phyloP scores from a whole-genome alignment of 2,888 invertebrate species.

The Eilema depressum region DNA sequence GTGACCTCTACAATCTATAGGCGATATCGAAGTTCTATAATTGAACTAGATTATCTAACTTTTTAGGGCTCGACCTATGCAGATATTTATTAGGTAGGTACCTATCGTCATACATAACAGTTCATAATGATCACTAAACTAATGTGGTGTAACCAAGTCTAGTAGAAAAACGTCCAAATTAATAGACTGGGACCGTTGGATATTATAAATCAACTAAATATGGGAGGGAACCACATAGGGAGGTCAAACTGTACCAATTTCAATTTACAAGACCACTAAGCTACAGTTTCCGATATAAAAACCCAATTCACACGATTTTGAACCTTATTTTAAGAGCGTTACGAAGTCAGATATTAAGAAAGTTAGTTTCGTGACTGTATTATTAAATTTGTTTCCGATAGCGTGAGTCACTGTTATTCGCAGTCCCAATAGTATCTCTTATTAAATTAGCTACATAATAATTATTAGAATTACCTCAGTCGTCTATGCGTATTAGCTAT shows the following conservation, averaged over 20 bases:
- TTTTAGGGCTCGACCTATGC: too few relatives aligned
- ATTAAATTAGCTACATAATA: slow-evolving; percentile 38
- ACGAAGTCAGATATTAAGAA: slow-evolving; percentile 9
- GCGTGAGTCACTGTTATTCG: slow-evolving; percentile 65
- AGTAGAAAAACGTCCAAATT: background rate
- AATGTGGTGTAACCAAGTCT: background rate
- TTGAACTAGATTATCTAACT: too few relatives aligned
- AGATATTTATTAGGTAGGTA: too few relatives aligned
- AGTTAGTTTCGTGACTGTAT: slow-evolving; percentile 23
- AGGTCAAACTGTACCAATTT: slow-evolving; percentile 76
- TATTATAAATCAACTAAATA: slow-evolving; percentile 57
- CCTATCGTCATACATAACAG: too few relatives aligned
- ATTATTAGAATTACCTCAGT: slow-evolving; percentile 5
- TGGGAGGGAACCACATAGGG: slow-evolving; percentile 62
- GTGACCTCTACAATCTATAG: too few relatives aligned
- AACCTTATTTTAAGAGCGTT: slow-evolving; percentile 21
- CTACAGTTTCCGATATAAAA: slow-evolving; percentile 30
- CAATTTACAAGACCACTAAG: slow-evolving; percentile 62
- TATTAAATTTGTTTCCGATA: slow-evolving; percentile 34
- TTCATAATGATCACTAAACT: too few relatives aligned
- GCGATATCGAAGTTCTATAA: too few relatives aligned
- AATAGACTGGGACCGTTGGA: slow-evolving; percentile 28
- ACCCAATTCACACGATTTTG: slow-evolving; percentile 21
- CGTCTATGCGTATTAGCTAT: background rate
- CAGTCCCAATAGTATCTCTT: slow-evolving; percentile 38